Conservation (phyloP, 1,140 invertebrate species). For the Triops longicaudatus region DNA sequence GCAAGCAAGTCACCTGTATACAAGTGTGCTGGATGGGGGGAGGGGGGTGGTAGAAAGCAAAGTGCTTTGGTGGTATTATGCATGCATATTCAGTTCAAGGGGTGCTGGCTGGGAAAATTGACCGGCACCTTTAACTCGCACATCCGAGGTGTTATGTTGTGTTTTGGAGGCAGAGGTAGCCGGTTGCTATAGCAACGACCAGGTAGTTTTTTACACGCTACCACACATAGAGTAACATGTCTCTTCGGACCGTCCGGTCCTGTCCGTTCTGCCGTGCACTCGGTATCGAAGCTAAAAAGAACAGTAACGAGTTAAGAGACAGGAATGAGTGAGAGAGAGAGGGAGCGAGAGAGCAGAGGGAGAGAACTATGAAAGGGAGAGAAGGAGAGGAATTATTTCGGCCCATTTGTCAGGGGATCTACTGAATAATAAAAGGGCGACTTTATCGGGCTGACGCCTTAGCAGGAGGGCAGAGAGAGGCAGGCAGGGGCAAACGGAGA, state of each 20-base stretch:
- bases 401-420: constrained; percentile 2
- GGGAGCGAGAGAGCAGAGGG: neutral
- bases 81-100: constrained; percentile 4
- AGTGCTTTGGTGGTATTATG: neutral
- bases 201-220: neutral
- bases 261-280: neutral
- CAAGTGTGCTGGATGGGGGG: neutral
- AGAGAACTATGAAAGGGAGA: too few species aligned
- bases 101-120: neutral
- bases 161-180: constrained; percentile 6
- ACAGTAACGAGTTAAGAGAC: neutral
- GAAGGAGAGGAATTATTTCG: neutral
- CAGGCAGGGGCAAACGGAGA: neutral
- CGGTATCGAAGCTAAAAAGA: neutral
- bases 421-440: constrained; percentile 12
- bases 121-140: constrained; percentile 8
- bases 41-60: neutral
- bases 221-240: neutral
- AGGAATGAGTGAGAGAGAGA: neutral
- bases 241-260: neutral
- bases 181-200: neutral
- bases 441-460: constrained; percentile 10
- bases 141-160: constrained; percentile 7
- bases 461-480: neutral
- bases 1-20: neutral